Conservation (phyloP, 1,140 invertebrate genomes). For the Belonocnema kinseyi region DNA sequence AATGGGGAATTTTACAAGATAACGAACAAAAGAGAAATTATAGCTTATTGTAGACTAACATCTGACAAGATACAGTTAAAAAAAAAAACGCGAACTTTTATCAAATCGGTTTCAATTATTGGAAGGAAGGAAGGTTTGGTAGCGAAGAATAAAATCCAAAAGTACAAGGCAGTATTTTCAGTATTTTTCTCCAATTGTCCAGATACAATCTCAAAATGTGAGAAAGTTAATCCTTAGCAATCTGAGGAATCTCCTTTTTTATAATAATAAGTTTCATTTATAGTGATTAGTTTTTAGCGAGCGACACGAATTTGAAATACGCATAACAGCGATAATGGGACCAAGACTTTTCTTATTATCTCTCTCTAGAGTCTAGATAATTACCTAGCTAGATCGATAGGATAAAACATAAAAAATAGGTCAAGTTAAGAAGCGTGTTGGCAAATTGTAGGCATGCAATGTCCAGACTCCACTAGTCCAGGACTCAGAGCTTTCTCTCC, state of each 20-base stretch:
- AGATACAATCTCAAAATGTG: background rate
- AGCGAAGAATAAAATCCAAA: background rate
- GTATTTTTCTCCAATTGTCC: slow-evolving; percentile 13
- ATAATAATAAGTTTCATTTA: background rate
- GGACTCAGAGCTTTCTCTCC: slow-evolving; percentile 27
- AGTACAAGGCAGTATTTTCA: slow-evolving; percentile 9
- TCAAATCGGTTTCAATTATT: background rate
- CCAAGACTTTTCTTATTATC: slow-evolving; percentile 18
- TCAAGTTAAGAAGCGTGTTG: background rate
- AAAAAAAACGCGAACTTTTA: too few relatives aligned
- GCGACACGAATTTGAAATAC: slow-evolving; percentile 17
- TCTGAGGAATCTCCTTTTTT: background rate
- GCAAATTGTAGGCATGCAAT: background rate
- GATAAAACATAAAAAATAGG: background rate
- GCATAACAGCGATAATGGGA: slow-evolving; percentile 16
- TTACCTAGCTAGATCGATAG: slow-evolving; percentile 14
- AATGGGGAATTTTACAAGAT: background rate
- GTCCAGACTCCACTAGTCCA: background rate
- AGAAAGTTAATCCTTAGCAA: slow-evolving; percentile 6
- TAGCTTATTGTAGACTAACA: background rate
- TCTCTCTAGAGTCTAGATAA: slow-evolving; percentile 9
- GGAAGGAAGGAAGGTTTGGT: background rate
- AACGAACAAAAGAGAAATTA: slow-evolving; percentile 23
- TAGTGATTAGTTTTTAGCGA: slow-evolving; percentile 25
- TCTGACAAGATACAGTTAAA: background rate